Percentiles rank a stretch among this genome's conserved stretches.
phyloP scores from a whole-genome alignment of 2,888 invertebrate species.

The Trissolcus japonicus region DNA sequence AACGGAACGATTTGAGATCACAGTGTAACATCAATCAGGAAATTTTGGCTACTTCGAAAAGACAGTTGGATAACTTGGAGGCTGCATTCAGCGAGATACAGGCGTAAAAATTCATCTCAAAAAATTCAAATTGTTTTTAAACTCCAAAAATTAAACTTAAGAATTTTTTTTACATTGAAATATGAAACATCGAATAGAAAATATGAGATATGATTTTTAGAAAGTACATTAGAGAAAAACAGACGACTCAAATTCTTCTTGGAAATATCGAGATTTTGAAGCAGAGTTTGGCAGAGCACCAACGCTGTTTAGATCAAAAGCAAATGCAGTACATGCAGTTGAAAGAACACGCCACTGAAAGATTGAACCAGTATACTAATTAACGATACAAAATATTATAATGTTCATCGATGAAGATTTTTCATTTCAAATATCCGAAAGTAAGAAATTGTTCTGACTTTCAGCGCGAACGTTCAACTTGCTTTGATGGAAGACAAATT shows the following conservation, averaged over 20 bases:
- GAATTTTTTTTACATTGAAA: no score
- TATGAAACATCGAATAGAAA: no score
- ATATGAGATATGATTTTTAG: slow-evolving; percentile 1
- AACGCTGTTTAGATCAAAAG: slow-evolving; percentile 28
- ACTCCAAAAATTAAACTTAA: no score
- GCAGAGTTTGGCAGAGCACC: slow-evolving; percentile 38
- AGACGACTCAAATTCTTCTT: slow-evolving; percentile 26
- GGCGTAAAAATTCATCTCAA: slow-evolving; percentile 10
- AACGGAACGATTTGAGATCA: slow-evolving; percentile 1
- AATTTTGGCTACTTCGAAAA: slow-evolving; percentile 18
- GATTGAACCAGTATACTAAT: slow-evolving; percentile 25
- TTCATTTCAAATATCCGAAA: no score
- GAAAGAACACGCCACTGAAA: slow-evolving; percentile 45
- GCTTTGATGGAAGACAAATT: slow-evolving; percentile 6
- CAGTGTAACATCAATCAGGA: slow-evolving; percentile 4
- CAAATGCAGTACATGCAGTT: slow-evolving; percentile 32
- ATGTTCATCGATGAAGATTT: no score
- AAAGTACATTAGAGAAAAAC: slow-evolving; percentile 39
- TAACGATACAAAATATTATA: no score
- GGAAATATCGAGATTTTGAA: slow-evolving; percentile 38
- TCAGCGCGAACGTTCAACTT: background rate
- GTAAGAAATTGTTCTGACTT: background rate
- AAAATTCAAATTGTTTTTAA: no score
- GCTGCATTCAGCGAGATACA: slow-evolving; percentile 34
- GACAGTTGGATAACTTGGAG: slow-evolving; percentile 31